phyloP scores from a whole-genome alignment of 2,113 vertebrate species.

The Morone saxatilis region DNA sequence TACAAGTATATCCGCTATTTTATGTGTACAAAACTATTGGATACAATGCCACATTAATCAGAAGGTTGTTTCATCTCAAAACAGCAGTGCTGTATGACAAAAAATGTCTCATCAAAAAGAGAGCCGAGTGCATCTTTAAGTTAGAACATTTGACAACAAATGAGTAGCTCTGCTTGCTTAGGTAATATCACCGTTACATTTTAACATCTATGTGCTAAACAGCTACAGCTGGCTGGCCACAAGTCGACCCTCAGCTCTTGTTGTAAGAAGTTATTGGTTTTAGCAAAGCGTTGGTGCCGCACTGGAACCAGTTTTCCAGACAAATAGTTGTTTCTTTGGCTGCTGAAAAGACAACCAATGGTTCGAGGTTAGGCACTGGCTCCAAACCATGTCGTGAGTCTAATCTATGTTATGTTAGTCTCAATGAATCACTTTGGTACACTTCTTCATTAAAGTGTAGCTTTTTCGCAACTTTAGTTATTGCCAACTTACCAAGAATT shows the following conservation, averaged over 20 bases:
- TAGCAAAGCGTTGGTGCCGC: too few species aligned
- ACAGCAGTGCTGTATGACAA: neutral
- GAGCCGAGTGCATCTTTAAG: neutral
- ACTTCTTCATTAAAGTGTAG: neutral
- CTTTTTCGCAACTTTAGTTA: neutral
- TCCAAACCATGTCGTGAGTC: neutral
- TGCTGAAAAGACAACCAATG: too few species aligned
- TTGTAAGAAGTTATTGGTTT: too few species aligned
- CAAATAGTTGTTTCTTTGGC: too few species aligned
- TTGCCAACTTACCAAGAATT: slow-evolving; percentile 72
- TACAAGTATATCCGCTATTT: neutral
- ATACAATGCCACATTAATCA: neutral
- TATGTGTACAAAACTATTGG: neutral
- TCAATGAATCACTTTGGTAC: neutral
- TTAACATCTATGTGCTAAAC: too few species aligned
- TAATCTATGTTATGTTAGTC: neutral
- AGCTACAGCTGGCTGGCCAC: too few species aligned
- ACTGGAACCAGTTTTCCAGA: too few species aligned
- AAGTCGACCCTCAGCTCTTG: too few species aligned
- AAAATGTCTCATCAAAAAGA: neutral
- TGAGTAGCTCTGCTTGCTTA: too few species aligned
- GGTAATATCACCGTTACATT: too few species aligned
- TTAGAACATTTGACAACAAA: too few species aligned
- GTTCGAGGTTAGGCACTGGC: too few species aligned
- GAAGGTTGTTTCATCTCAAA: neutral